Conservation (phyloP, 2,113 vertebrate species). For the Damaliscus lunatus region DNA sequence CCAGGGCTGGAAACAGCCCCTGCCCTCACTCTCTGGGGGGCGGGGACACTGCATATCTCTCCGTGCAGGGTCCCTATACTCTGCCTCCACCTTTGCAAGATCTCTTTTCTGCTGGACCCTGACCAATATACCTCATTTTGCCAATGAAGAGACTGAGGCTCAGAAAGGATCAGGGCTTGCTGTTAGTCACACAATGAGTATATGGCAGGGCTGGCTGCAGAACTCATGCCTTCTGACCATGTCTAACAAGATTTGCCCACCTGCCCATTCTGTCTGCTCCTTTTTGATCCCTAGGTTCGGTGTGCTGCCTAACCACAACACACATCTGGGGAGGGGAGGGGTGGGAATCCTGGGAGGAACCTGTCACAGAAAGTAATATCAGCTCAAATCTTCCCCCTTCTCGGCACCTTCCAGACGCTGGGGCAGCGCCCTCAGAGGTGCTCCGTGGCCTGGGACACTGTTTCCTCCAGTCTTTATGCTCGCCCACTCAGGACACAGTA, state of each 20-base stretch:
- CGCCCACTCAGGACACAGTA: background rate
- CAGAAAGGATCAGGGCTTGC: background rate
- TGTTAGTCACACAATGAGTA: background rate
- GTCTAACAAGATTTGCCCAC: background rate
- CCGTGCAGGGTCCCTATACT: rapidly evolving
- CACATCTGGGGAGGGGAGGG: background rate
- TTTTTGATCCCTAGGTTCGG: background rate
- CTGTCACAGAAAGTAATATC: background rate
- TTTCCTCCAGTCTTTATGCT: background rate
- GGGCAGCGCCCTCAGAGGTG: background rate
- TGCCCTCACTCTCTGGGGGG: background rate
- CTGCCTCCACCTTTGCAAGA: background rate
- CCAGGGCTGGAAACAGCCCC: background rate
- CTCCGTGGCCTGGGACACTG: background rate
- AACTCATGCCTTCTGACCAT: background rate
- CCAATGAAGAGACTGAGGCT: background rate
- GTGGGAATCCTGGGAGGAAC: background rate
- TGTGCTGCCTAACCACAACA: background rate
- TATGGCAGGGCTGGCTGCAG: background rate
- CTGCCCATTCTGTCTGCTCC: background rate
- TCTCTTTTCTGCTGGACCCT: background rate
- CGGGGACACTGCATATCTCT: background rate
- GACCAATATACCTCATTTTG: background rate
- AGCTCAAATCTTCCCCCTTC: rapidly evolving
- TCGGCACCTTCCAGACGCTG: background rate